Evolutionary conservation across 1,140 invertebrate genomes (phyloP).

Genomic region (Campoletis sonorensis): DNA sequence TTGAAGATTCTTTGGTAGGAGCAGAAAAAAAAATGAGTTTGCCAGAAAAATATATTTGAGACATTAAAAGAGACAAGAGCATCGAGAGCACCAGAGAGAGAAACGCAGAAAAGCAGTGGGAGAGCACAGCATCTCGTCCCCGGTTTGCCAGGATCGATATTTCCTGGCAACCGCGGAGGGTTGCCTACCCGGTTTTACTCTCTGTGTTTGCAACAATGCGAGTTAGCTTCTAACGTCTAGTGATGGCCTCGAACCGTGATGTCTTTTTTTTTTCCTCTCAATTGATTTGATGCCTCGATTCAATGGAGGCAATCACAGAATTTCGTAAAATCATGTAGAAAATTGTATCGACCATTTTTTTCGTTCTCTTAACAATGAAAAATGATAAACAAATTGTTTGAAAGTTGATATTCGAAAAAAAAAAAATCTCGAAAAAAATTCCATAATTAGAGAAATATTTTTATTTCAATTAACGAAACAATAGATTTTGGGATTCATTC

Average conservation of each 20-base stretch:
- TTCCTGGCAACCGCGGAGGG: constrained; percentile 70
- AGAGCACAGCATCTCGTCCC: constrained; percentile 61
- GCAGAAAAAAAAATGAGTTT: not conserved
- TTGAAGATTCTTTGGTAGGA: not conserved
- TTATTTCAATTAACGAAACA: too few relatives aligned
- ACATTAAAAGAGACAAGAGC: not conserved
- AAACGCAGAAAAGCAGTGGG: constrained; percentile 50
- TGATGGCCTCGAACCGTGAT: constrained; percentile 54
- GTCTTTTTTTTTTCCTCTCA: constrained; percentile 15
- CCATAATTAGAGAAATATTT: too few relatives aligned
- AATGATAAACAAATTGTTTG: not conserved
- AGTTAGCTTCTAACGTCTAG: constrained; percentile 61
- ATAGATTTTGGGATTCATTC: too few relatives aligned
- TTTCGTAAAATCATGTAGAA: not conserved
- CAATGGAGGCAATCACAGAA: not conserved
- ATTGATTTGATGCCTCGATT: not conserved
- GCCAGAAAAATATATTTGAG: not conserved
- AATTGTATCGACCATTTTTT: not conserved
- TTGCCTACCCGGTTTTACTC: constrained; percentile 55
- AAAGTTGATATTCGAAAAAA: not conserved
- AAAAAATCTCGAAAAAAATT: too few relatives aligned
- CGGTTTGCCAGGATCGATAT: constrained; percentile 66
- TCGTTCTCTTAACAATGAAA: not conserved
- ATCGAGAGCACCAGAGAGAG: constrained; percentile 47
- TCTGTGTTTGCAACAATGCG: constrained; percentile 69